Conservation (phyloP, 1,140 invertebrate genomes). For the Charaxes varanes region DNA sequence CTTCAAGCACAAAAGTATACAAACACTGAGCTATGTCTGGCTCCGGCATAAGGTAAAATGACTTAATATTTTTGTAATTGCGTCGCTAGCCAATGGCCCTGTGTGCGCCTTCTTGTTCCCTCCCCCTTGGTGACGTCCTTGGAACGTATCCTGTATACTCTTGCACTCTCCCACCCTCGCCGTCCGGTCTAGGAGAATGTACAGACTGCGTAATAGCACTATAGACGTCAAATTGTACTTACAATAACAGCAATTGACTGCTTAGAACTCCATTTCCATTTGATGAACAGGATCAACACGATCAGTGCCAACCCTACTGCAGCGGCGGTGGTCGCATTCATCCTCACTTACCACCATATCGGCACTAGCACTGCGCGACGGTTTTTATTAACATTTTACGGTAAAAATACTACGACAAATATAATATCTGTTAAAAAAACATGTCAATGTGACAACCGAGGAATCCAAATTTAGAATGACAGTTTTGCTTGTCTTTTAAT, state of each 20-base stretch:
- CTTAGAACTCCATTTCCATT: conserved; percentile 37
- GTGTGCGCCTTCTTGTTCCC: too few relatives aligned
- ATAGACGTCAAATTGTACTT: neutral
- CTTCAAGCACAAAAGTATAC: too few relatives aligned
- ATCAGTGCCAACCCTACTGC: conserved; percentile 35
- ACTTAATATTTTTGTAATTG: too few relatives aligned
- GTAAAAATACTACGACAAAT: conserved; percentile 8
- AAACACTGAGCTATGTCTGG: too few relatives aligned
- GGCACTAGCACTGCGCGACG: conserved; percentile 2
- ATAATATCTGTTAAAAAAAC: conserved; percentile 1
- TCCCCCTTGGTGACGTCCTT: too few relatives aligned
- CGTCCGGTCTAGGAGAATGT: too few relatives aligned
- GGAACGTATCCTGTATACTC: too few relatives aligned
- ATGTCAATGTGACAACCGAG: conserved; percentile 9
- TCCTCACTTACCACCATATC: conserved; percentile 15
- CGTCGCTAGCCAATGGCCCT: too few relatives aligned
- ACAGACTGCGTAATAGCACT: too few relatives aligned
- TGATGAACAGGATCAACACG: conserved; percentile 28
- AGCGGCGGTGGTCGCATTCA: conserved; percentile 34
- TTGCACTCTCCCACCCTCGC: too few relatives aligned
- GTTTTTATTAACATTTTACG: conserved; percentile 3
- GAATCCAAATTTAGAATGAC: conserved; percentile 17
- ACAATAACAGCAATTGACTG: conserved; percentile 5
- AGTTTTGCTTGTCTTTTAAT: conserved; percentile 1
- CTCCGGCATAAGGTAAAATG: too few relatives aligned